Evolutionary conservation across 2,113 vertebrate genomes (phyloP), one percentile per base, ranked within the genome.

Genomic region (Xiphias gladius): DNA sequence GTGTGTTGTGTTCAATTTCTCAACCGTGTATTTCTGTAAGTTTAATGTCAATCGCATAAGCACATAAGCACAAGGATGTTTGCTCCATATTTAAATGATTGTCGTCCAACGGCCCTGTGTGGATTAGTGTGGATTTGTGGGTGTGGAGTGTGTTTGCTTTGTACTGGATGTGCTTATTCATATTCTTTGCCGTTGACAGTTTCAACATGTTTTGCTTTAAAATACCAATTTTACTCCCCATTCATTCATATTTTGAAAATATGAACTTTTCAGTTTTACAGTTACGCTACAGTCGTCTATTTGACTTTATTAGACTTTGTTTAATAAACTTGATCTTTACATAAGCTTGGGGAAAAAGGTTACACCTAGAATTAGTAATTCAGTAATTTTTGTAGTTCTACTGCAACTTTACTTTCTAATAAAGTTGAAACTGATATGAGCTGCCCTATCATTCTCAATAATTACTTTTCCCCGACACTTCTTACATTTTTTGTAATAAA

Each of bases 91-190:
- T 82, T 66, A 79, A 13, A 74, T 62, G 43, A 64, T 5, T 35
- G 71, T 14, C 48, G 46, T 63, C 41, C 30, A 32, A 6, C 35
- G 0, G 62, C 58, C 61, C n/a, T 37, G 50, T 24, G 57, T 67
- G 80, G 80, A 69, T 80, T 76, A 39, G 61, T 11, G 69, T 43
- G 35, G 71, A 24, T 50, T 37, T 6, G 19, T 71, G 73, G 54
- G 74, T 35, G 67, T 79, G 74, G 43, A 52, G 73, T 84, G 73
- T 89, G 62, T 88, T 90, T 84, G 46, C 59, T 85, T 76, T 80
- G 26, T 7, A 24, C 63, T 76, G 61, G 24, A 83, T 59, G 58
- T 66, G 52, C 76, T 74, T 75, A 88, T 82, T 83, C 66, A 88
- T 76, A 76, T 88, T 24, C 37, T 79, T 59, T 20, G 17, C 63